Evolutionary conservation across 2,113 vertebrate species (phyloP), one percentile per base, ranked within the genome.

Genomic region (Bubo scandiacus): DNA sequence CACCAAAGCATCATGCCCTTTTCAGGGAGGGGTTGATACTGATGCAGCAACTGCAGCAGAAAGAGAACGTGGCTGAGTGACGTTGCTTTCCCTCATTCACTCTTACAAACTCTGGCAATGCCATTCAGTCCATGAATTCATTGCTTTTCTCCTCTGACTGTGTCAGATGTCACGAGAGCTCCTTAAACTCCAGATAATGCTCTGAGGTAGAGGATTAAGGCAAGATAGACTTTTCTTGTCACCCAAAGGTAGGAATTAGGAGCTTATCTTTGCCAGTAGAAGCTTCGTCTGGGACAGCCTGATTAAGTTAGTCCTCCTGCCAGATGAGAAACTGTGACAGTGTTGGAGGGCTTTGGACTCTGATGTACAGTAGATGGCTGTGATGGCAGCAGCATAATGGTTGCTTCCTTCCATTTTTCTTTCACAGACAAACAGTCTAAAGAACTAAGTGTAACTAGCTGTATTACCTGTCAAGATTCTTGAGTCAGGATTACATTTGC

Each of bases 171-270:
- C 82, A 77, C 22, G 27, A 94, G 32, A 86, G 52, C 32, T 93
- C 38, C 67, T 92, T 92, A 83, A 86, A 81, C 15, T 91, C 15
- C n/a, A 58, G 55, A 70, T 90, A 92, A 86, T 83, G 38, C 68
- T 88, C 72, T 73, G 63, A 88, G 29, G 59, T 52, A 88, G 88
- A 80, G 67, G 75, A 88, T 92, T 92, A 95, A 86, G 71, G 58
- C 30, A 52, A 79, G 38, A 79, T 2, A 67, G 38, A 81, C 22
- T 51, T 42, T 57, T 92, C 51, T 89, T 78, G 62, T 96, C 5
- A 12, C 42, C 81, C 27, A 75, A 49, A 83, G 63, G n/a, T 62
- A 70, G 32, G 29, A 88, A 66, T 2, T 47, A 27, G 22, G 67
- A 88, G 12, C 25, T 91, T 94, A 80, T 73, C 54, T 82, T 82